phyloP scores from a whole-genome alignment of 2,797 vertebrate species.

The Erpetoichthys calabaricus region DNA sequence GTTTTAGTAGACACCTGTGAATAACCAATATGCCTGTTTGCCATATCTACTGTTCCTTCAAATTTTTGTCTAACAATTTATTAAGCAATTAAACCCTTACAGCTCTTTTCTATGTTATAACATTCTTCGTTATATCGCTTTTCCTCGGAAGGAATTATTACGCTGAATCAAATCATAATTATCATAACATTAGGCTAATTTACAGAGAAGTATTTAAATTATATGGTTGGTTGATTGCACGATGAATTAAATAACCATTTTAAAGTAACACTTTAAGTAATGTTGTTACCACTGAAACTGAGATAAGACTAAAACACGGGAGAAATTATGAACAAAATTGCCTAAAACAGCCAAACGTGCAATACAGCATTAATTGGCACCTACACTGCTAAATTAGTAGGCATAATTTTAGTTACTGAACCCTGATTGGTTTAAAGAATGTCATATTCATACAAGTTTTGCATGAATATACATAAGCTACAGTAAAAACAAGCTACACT shows the following conservation, averaged over 20 bases:
- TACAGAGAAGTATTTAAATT: constrained; percentile 65
- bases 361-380: constrained; percentile 6
- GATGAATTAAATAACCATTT: constrained; percentile 57
- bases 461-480: too few relatives aligned
- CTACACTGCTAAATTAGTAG: constrained; percentile 5
- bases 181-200: constrained; percentile 64
- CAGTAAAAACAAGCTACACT: too few relatives aligned
- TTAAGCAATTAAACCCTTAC: constrained; percentile 48
- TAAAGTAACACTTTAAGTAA: constrained; percentile 27
- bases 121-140: constrained; percentile 34
- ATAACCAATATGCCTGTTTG: too few relatives aligned
- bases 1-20: too few relatives aligned
- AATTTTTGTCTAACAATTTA: constrained; percentile 26
- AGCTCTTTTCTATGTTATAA: constrained; percentile 35
- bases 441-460: background rate
- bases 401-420: constrained; percentile 8
- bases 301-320: constrained; percentile 11
- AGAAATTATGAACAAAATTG: constrained; percentile 5
- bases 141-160: constrained; percentile 44
- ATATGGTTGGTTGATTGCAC: constrained; percentile 65
- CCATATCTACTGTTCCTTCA: background rate
- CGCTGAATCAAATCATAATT: constrained; percentile 54
- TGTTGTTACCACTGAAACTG: constrained; percentile 33
- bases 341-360: background rate
- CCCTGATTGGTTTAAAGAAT: background rate